These are phyloP conservation scores for Dasyornis broadbenti DNA, from an alignment of 2,113 vertebrate species.

Conservation along the genomic window DNA sequence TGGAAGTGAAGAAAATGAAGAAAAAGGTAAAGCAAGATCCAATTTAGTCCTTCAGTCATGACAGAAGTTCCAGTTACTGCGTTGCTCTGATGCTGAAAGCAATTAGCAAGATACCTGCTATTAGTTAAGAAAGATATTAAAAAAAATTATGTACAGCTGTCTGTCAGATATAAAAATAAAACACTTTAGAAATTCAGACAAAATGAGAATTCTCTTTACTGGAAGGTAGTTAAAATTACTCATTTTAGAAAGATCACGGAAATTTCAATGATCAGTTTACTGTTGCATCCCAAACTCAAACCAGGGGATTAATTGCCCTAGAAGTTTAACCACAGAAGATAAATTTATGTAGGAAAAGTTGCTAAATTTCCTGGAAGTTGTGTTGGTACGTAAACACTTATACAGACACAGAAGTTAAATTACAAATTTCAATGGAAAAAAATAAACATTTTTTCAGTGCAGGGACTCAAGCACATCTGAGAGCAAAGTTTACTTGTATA, in stretches of 20 bases:
- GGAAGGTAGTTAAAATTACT: background rate
- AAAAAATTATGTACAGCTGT: background rate
- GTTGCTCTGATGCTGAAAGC: background rate
- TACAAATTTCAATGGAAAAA: background rate
- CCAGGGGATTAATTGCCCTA: background rate
- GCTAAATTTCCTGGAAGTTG: background rate
- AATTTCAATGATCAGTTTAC: background rate
- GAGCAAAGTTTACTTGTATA: background rate
- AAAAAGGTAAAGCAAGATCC: conserved; percentile 76
- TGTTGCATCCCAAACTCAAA: background rate
- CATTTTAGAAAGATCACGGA: background rate
- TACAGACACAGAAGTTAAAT: background rate
- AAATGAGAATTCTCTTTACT: background rate
- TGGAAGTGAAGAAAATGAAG: conserved; percentile 78
- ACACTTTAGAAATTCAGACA: background rate
- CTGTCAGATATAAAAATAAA: background rate
- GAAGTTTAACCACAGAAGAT: background rate
- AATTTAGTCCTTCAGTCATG: background rate
- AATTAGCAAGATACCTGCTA: background rate
- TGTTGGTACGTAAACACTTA: background rate
- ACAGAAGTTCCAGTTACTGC: background rate
- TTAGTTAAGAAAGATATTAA: background rate
- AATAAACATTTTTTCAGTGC: background rate
- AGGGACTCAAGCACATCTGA: background rate
- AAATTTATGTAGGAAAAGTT: background rate